Evolutionary conservation across 2,888 invertebrate species (phyloP), one percentile per base, ranked within the genome.

Genomic region (Agonopterix heracliana): DNA sequence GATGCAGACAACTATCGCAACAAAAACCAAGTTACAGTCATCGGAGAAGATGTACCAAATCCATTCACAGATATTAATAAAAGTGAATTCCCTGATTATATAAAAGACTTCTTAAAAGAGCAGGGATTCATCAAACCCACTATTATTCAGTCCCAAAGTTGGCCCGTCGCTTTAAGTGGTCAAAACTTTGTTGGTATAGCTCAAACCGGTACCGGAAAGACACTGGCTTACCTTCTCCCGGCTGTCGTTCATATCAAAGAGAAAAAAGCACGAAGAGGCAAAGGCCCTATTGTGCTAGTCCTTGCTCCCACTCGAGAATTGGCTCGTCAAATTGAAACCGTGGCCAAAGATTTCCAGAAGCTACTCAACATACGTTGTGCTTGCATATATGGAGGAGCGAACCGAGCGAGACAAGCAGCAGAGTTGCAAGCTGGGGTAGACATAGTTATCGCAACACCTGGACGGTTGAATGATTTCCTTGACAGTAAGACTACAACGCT

Each of bases 301-400:
- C 80, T 96, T 40, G 95, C 95, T 5, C 94, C 94, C 0, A 95
- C 94, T 1, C 86, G 94, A 57, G 95, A 95, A 74, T 70, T 95
- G 45, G 94, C 94, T 0, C 92, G 93, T 56, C 94, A 96, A 74
- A 96, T 95, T 54, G 93, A 93, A 64, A 90, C 92, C 60, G 96
- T 96, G 2, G 94, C 95, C 1, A 90, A 90, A 49, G 93, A 93
- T 59, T 96, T 96, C 79, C 92, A 94, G 42, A 90, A 90, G 1
- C 76, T 90, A 10, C 91, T 94, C 4, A 91, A 92, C 60, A 91
- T 96, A 9, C 88, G 93, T 12, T 93, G 93, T 74, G 93, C 93
- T 0, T 96, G 96, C 77, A 92, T 96, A 14, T 97, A 96, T 89
- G 97, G 97, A 48, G 97, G 97, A 41, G 95, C 96, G 2, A 93